Base-by-base conservation (phyloP, 2,797 vertebrate species). In the Cetoscarus ocellatus region DNA sequence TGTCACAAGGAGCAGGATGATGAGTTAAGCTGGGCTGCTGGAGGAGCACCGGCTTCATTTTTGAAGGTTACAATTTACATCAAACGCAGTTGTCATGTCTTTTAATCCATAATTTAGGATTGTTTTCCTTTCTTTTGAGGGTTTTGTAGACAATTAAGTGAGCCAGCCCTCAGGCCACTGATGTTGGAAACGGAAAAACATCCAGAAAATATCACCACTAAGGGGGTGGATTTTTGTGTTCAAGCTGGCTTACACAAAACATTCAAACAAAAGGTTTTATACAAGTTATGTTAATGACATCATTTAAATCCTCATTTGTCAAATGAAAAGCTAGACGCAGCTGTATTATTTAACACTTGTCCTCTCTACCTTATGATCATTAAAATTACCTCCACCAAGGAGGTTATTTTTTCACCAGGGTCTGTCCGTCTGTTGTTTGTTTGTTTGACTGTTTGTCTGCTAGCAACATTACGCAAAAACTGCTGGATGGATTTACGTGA, bases 1-100 rank as follows among this genome's bases (percentile, higher is more conserved):
- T 85, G 90, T 86, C 87, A 89, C 76, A 67, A 78, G 83, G 78
- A 71, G 47, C 71, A 73, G 83, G 80, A 71, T 73, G 88, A 86
- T 70, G 81, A 88, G 85, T 88, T 89, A 88, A 89, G 80, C 79
- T 14, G 53, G 15, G 70, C 51, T 82, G 72, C 59, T 62, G 73
- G 68, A 77, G 65, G 15, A 6, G 45, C 60, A 63, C 58, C 2
- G 69, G 70, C 56, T 73, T 35, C 27, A 27, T 34, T 65, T 83
- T 78, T 52, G 70, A 77, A 83, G 74, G 75, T 73, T 69, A 66
- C 79, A 75, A 61, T 88, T 83, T 63, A 63, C 73, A 73, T 79
- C 64, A 67, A 67, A 71, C 55, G 36, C 73, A 50, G 51, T 61
- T 66, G 7, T 70, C 55, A 64, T 70, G 53, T 45, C 12, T 42